A percentile compares a stretch with the other conserved stretches of the same genome.
Evolutionary conservation across 2,113 vertebrate genomes (phyloP).

Genomic region (Colinus virginianus): DNA sequence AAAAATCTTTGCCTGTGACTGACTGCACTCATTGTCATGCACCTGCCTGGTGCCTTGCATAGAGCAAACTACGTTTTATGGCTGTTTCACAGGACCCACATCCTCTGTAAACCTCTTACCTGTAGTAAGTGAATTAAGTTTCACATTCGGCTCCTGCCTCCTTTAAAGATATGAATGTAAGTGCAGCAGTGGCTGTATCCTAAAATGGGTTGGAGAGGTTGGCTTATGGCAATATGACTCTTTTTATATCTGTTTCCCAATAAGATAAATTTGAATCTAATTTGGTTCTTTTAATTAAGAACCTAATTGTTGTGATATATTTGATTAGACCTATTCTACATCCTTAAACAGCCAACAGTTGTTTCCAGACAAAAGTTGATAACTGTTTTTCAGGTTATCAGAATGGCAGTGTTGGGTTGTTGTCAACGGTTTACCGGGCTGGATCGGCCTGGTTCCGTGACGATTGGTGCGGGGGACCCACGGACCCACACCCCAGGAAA

Average conservation of each 20-base stretch:
- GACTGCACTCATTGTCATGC: accelerated
- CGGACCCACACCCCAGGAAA: too few species aligned
- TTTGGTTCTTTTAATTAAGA: background rate
- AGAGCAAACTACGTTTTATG: background rate
- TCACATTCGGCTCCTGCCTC: background rate
- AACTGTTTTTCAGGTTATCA: background rate
- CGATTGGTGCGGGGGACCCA: too few species aligned
- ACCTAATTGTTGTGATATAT: background rate
- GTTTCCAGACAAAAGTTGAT: background rate
- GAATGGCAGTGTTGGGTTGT: background rate
- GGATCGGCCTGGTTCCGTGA: too few species aligned
- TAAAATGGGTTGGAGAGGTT: background rate
- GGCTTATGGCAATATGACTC: background rate
- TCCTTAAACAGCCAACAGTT: background rate
- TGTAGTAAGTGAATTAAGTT: background rate
- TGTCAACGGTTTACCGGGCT: too few species aligned
- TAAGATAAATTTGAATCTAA: background rate
- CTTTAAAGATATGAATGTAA: background rate
- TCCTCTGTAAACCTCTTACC: background rate
- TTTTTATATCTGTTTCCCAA: background rate
- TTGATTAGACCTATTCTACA: background rate
- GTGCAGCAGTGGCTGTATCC: background rate
- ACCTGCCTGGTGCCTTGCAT: background rate
- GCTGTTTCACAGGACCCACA: accelerated
- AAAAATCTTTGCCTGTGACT: background rate